Base-by-base conservation (phyloP, 2,888 invertebrate species). In the Leucophenga montana region DNA sequence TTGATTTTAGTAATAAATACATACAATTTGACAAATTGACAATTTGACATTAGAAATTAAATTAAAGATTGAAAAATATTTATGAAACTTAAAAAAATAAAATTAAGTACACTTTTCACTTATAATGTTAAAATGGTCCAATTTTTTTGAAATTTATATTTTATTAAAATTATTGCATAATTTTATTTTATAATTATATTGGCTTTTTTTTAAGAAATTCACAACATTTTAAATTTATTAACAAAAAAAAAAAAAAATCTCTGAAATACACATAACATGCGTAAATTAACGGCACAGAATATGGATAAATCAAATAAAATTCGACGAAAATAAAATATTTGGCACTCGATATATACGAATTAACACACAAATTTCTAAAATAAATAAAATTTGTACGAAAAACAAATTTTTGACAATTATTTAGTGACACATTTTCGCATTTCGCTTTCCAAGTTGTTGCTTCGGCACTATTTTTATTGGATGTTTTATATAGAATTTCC, bases 241-340 rank as follows among this genome's bases (percentile, higher is more conserved):
- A 39, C 39, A 39, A 39, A 39, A 39, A 39, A 39, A n/a, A n/a
- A n/a, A 33, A 33, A 33, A 33, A 48, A n/a, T 48, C 11, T 48
- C 6, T 13, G n/a, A 50, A 50, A 14, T 50, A n/a, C 2, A 50
- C 6, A 50, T 11, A n/a, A n/a, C 1, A 14, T 50, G 50, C 50
- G 50, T 50, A 50, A 16, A 50, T 50, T 22, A 64, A 22, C n/a
- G 1, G 20, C 18, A 64, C 16, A 18, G 76, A 66, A 13, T 50
- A n/a, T 4, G 68, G 70, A 72, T 71, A 74, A 74, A 75, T 71
- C 67, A 69, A 67, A 71, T 33, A 69, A 69, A 76, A 74, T 76
- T 76, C 27, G 27, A 27, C 27, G 27, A 27, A 75, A 75, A 75
- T 75, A 75, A 75, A 75, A 72, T 69, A 39, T 39, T 39, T 13